Evolutionary conservation across 2,797 vertebrate species (phyloP), one percentile per base, ranked within the genome.

Genomic region (Rhinatrema bivittatum): DNA sequence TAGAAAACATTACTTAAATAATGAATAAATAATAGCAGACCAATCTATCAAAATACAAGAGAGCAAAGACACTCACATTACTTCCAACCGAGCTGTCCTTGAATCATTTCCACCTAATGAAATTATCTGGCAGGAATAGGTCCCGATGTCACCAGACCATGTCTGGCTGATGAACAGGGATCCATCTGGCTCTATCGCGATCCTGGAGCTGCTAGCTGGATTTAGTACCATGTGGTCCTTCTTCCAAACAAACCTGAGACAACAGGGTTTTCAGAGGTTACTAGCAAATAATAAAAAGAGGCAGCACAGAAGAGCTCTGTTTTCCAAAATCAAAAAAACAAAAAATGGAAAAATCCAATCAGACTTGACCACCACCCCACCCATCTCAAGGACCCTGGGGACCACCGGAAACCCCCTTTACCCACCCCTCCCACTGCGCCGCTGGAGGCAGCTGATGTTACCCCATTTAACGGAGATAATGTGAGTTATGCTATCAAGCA

Each of bases 121-220:
- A n/a, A 85, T 29, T 34, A 96, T 85, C 1, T 88, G 83, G 11
- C 94, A 98, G 12, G 88, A 93, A 51, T 98, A 98, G 65, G 97
- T 90, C 2, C 94, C 94, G 0, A 98, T 97, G 79, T 98, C 94
- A 1, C 93, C 94, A 0, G 94, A 97, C 94, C 94, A 98, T 0
- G 94, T 97, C 72, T 97, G 94, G 61, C 90, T 89, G 57, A 98
- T 95, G 29, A 89, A 74, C 29, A 98, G 90, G 13, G 86, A 86
- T 17, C 94, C 93, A 0, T 84, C 87, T 25, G 66, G 46, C 22
- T 82, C 87, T 3, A 93, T 63, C 1, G 80, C 78, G 16, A 95
- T 74, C 36, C 93, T 83, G 7, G 90, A 91, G 13, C 86, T 90
- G 34, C 79, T 72, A 22, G 82, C 72, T 1, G 86, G 77, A 20